phyloP scores from a whole-genome alignment of 2,888 invertebrate species.

The Scelioninae gen. 1 region DNA sequence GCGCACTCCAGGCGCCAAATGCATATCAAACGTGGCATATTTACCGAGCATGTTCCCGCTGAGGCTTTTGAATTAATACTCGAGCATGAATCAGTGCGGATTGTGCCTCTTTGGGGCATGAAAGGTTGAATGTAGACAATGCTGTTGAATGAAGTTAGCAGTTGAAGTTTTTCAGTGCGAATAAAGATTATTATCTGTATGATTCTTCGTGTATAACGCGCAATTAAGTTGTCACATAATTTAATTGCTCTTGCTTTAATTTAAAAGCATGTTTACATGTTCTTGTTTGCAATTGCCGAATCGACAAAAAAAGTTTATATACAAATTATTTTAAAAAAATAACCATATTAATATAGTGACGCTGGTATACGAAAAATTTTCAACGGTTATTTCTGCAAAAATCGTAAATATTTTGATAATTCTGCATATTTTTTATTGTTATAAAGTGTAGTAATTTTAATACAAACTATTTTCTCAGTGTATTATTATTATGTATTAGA shows the following conservation, averaged over 20 bases:
- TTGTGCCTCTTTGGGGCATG: slow-evolving; percentile 13
- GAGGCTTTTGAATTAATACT: slow-evolving; percentile 28
- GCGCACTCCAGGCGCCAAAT: slow-evolving; percentile 14
- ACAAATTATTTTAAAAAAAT: no score
- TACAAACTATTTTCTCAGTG: no score
- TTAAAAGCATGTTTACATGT: no score
- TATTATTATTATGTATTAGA: no score
- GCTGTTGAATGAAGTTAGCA: slow-evolving; percentile 1
- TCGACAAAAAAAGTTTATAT: no score
- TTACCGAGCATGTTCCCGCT: slow-evolving; percentile 25
- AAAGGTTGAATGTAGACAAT: slow-evolving; percentile 9
- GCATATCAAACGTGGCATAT: slow-evolving; percentile 32
- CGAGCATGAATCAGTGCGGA: slow-evolving; percentile 48
- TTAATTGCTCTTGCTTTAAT: slow-evolving; percentile 4
- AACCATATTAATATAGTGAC: no score
- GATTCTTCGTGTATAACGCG: slow-evolving; percentile 3
- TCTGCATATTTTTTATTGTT: no score
- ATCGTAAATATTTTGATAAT: no score
- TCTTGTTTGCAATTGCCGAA: no score
- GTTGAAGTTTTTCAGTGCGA: background rate
- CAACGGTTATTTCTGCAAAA: no score
- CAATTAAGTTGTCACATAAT: background rate
- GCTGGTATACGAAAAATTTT: no score
- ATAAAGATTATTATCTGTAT: slow-evolving; percentile 27
- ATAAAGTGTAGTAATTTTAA: no score